Percentiles rank a stretch among this genome's conserved stretches.
phyloP scores from a whole-genome alignment of 2,797 vertebrate genomes.

The Cygnus olor region DNA sequence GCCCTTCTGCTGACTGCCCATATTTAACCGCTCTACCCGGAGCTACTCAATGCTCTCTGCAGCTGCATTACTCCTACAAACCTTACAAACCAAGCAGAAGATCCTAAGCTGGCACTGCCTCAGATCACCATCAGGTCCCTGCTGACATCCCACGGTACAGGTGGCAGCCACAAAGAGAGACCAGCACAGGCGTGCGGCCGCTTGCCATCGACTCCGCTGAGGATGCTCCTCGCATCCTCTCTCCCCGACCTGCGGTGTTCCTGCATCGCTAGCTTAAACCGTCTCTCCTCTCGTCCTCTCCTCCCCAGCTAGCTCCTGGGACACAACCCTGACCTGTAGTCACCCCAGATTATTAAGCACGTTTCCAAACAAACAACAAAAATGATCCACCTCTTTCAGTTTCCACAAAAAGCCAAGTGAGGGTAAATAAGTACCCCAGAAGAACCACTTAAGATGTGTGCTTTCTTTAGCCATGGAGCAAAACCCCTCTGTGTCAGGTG shows the following conservation, averaged over 20 bases:
- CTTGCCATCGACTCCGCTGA: neutral
- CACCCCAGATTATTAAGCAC: neutral
- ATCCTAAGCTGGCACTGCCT: neutral
- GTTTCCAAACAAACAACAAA: neutral
- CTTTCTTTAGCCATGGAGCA: neutral
- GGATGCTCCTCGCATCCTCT: neutral
- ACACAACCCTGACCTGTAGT: neutral
- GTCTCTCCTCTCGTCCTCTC: neutral
- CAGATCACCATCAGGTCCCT: neutral
- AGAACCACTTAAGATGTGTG: neutral
- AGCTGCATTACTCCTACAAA: neutral
- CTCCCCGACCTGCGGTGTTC: neutral
- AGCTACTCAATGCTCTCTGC: neutral
- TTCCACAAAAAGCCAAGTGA: neutral
- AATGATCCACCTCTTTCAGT: neutral
- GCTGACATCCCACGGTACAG: fast-evolving
- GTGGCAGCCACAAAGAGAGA: neutral
- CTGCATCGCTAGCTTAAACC: neutral
- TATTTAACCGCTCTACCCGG: neutral
- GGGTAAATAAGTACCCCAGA: neutral
- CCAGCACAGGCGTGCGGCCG: fast-evolving
- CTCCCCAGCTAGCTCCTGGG: neutral
- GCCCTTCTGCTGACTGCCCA: neutral
- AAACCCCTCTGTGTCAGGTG: neutral
- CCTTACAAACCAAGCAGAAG: neutral